Conservation (phyloP, 1,140 invertebrate species). For the Oreohelix idahoensis region DNA sequence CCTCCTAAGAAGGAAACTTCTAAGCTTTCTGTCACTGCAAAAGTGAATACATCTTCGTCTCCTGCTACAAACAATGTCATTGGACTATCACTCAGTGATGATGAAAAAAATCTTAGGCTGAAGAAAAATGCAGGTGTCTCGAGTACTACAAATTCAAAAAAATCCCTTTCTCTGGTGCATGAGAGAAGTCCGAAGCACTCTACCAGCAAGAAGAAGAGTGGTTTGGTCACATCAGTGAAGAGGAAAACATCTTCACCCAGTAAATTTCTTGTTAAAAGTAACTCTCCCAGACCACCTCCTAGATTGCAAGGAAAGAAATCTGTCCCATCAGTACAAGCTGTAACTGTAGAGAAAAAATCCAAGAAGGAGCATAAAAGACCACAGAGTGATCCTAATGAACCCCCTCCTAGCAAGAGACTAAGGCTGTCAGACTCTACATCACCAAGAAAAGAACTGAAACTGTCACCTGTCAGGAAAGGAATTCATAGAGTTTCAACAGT, state of each 20-base stretch:
- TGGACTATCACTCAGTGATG: background rate
- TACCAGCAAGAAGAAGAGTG: background rate
- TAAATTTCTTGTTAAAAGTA: background rate
- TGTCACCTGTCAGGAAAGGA: too few relatives aligned
- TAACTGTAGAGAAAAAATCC: background rate
- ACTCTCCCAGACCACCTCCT: background rate
- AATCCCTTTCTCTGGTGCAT: background rate
- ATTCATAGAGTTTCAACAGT: too few relatives aligned
- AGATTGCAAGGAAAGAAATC: background rate
- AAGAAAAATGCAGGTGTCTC: background rate
- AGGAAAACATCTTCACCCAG: background rate
- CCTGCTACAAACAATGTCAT: background rate
- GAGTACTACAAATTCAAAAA: too few relatives aligned
- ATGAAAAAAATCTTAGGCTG: too few relatives aligned
- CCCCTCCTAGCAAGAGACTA: too few relatives aligned
- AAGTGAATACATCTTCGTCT: background rate
- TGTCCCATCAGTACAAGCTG: background rate
- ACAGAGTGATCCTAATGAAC: background rate
- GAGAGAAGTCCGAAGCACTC: background rate
- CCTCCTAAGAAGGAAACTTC: background rate
- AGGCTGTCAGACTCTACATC: too few relatives aligned
- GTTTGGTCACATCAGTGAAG: background rate
- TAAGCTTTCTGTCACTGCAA: background rate
- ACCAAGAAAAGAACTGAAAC: too few relatives aligned
- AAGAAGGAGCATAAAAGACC: background rate